These are phyloP conservation scores for Linnaemya vulpina DNA, from an alignment of 2,888 invertebrate genomes.

Conservation along the genomic window DNA sequence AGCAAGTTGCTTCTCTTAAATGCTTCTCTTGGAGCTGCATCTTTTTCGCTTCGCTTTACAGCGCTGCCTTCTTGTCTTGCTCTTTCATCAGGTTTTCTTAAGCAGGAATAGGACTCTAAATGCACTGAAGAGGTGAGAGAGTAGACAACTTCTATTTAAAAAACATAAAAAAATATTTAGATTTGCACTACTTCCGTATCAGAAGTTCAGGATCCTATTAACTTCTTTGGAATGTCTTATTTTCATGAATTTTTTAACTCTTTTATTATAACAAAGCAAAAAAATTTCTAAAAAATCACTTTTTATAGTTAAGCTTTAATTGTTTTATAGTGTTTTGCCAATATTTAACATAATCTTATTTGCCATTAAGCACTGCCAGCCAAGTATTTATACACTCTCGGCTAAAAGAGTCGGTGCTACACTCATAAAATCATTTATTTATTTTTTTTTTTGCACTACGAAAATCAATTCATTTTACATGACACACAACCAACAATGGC, in stretches of 20 bases:
- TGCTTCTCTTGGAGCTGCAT: too few relatives aligned
- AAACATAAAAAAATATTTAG: too few relatives aligned
- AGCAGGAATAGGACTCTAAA: too few relatives aligned
- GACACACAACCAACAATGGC: constrained; percentile 48
- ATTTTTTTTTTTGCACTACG: background rate
- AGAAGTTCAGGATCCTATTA: too few relatives aligned
- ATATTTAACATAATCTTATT: constrained; percentile 49
- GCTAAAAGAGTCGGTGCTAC: background rate
- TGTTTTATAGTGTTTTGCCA: constrained; percentile 57
- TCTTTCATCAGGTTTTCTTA: too few relatives aligned
- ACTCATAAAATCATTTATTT: background rate
- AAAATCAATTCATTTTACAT: constrained; percentile 32
- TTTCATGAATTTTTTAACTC: background rate
- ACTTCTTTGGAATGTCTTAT: too few relatives aligned
- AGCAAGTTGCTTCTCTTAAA: too few relatives aligned
- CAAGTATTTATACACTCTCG: constrained; percentile 13
- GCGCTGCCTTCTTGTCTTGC: too few relatives aligned
- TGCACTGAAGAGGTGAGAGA: too few relatives aligned
- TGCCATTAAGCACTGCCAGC: constrained; percentile 37
- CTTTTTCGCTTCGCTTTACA: too few relatives aligned
- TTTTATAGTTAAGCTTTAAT: constrained; percentile 18
- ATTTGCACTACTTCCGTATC: too few relatives aligned
- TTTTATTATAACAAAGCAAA: background rate
- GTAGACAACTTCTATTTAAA: too few relatives aligned
- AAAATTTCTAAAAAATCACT: constrained; percentile 4